Conservation (phyloP, 2,113 vertebrate genomes). For the Clarias macrocephalus region DNA sequence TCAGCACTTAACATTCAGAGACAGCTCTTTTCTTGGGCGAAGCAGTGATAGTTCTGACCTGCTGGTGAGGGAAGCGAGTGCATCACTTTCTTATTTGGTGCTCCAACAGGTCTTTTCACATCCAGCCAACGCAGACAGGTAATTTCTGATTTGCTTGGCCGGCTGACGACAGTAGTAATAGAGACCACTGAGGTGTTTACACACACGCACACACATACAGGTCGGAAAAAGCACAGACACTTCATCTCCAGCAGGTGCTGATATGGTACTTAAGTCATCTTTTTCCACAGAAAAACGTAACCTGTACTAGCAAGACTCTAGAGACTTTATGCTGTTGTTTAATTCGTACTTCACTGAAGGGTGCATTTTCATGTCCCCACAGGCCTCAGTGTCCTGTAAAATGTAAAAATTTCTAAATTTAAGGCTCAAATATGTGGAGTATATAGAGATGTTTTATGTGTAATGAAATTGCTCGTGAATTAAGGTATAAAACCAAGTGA, state of each 20-base stretch:
- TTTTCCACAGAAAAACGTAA: background rate
- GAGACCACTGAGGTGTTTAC: constrained; percentile 44
- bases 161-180: constrained; percentile 67
- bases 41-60: constrained; percentile 74
- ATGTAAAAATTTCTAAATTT: background rate
- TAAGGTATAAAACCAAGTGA: too few relatives aligned
- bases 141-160: constrained; percentile 75
- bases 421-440: background rate
- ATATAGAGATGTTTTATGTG: background rate
- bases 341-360: too few relatives aligned
- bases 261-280: constrained; percentile 22
- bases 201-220: constrained; percentile 42
- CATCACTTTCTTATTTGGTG: constrained; percentile 71
- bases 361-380: background rate
- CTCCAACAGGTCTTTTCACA: constrained; percentile 75
- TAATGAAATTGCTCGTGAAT: too few relatives aligned
- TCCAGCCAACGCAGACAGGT: constrained; percentile 72
- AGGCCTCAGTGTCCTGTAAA: background rate
- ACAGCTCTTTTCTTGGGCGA: constrained; percentile 63
- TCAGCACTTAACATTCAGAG: constrained; percentile 72
- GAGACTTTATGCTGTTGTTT: background rate
- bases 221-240: constrained; percentile 26
- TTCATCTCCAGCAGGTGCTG: constrained; percentile 22
- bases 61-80: constrained; percentile 60
- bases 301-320: background rate